phyloP scores from a whole-genome alignment of 2,888 invertebrate genomes.

The Buathra laborator region DNA sequence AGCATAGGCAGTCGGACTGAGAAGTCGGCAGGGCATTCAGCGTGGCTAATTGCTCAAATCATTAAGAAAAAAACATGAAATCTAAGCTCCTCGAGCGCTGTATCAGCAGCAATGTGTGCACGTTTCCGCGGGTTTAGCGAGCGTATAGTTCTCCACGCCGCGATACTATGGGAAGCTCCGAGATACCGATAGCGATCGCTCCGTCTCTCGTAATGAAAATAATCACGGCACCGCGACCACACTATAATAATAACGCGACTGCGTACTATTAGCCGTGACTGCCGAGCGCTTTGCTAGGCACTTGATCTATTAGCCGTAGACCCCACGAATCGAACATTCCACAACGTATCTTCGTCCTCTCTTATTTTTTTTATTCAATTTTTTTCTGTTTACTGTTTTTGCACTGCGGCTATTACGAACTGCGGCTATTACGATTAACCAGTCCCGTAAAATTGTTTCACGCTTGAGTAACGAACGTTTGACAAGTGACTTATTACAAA shows the following conservation, averaged over 20 bases:
- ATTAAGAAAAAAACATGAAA: conserved; percentile 85
- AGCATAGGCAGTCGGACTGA: conserved; percentile 74
- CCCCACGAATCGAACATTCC: conserved; percentile 4
- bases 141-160: conserved; percentile 55
- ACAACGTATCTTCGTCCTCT: not conserved
- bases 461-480: conserved; percentile 61
- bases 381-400: not conserved
- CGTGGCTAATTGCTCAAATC: conserved; percentile 85
- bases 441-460: conserved; percentile 8
- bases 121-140: conserved; percentile 66
- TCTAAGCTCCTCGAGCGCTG: conserved; percentile 76
- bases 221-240: conserved; percentile 80
- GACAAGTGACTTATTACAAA: conserved; percentile 65
- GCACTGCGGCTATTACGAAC: not conserved
- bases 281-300: conserved; percentile 40
- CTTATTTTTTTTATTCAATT: not conserved
- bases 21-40: conserved; percentile 83
- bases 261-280: conserved; percentile 65
- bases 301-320: conserved; percentile 27
- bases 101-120: conserved; percentile 50
- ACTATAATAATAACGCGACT: conserved; percentile 75
- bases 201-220: conserved; percentile 84
- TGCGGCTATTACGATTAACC: too few species aligned
- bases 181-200: conserved; percentile 64
- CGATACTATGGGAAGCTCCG: conserved; percentile 70